Evolutionary conservation across 2,113 vertebrate species (phyloP), one percentile per base, ranked within the genome.

Genomic region (Phylloscopus trochiloides): DNA sequence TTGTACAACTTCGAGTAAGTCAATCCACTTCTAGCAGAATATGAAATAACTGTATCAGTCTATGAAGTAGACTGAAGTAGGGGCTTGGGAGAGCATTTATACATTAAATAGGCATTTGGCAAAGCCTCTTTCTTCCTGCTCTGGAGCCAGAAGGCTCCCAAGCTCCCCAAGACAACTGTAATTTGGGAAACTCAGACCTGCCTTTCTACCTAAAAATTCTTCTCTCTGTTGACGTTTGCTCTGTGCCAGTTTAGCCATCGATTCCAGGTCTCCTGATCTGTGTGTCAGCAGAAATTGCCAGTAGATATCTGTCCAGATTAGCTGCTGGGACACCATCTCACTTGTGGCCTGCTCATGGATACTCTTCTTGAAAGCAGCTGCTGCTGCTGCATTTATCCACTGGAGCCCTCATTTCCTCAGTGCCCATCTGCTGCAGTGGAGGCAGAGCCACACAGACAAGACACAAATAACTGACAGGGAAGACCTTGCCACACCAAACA

Each of bases 361-460:
- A 70, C 79, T 43, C 77, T 88, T 61, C 90, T 77, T 80, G 88
- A 92, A 93, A 93, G 68, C 90, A 95, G 93, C 90, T 83, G 92
- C 85, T 75, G 84, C 84, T 94, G 59, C 77, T 91, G 75, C 77
- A 17, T 95, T 94, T 92, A 93, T 84, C 75, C 82, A 88, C 50
- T 20, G 48, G n/a, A 97, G 92, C 76, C 82, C 86, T 93, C 68
- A 12, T 74, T 93, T 93, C 90, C 77, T 91, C 66, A 67, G 38
- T 67, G 75, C 72, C 92, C 86, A 92, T 94, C 93, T 95, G 90
- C 82, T 90, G 57, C 70, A 51, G 22, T 38, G 72, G 28, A 93
- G 77, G 63, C 88, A 92, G 81, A 94, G 90, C 72, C 90, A 63
- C 61, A 36, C 40, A 51, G 43, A 71, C 71, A 77, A 62, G 68